Conservation (phyloP, 2,888 invertebrate species). For the Coleophora deauratella region DNA sequence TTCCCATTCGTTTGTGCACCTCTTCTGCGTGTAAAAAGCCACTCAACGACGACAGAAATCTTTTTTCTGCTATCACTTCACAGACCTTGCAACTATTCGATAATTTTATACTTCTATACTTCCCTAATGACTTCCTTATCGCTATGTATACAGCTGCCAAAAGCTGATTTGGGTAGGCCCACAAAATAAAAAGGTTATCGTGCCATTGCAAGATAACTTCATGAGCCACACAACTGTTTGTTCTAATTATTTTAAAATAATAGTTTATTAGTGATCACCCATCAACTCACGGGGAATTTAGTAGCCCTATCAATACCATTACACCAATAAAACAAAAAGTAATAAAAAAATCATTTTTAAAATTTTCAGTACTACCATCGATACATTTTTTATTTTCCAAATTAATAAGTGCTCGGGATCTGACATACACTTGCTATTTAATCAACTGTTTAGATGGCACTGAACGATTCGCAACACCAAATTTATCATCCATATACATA, state of each 20-base stretch:
- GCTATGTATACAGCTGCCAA: constrained; percentile 10
- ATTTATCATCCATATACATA: too few species aligned
- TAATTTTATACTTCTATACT: constrained; percentile 18
- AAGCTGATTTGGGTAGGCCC: constrained; percentile 29
- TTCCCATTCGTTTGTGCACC: too few species aligned
- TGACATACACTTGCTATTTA: background rate
- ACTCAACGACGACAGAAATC: too few species aligned
- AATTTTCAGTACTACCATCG: too few species aligned
- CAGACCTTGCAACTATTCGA: constrained; percentile 19
- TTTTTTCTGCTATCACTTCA: background rate
- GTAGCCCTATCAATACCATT: too few species aligned
- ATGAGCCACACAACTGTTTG: constrained; percentile 15
- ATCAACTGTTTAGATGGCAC: background rate
- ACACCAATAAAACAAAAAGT: too few species aligned
- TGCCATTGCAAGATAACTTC: constrained; percentile 23
- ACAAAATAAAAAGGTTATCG: constrained; percentile 38
- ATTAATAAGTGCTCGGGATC: background rate
- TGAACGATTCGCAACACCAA: too few species aligned
- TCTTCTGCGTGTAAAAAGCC: too few species aligned
- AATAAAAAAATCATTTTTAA: too few species aligned
- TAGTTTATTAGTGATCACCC: too few species aligned
- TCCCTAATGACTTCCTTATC: constrained; percentile 32
- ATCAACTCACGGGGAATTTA: too few species aligned
- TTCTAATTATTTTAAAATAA: constrained; percentile 2
- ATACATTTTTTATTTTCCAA: too few species aligned